Percentiles rank a stretch among this genome's conserved stretches.
These are phyloP conservation scores for Bolinopsis microptera DNA, from an alignment of 37 sponge, comb jelly and placozoan genomes.

Conservation along the genomic window DNA sequence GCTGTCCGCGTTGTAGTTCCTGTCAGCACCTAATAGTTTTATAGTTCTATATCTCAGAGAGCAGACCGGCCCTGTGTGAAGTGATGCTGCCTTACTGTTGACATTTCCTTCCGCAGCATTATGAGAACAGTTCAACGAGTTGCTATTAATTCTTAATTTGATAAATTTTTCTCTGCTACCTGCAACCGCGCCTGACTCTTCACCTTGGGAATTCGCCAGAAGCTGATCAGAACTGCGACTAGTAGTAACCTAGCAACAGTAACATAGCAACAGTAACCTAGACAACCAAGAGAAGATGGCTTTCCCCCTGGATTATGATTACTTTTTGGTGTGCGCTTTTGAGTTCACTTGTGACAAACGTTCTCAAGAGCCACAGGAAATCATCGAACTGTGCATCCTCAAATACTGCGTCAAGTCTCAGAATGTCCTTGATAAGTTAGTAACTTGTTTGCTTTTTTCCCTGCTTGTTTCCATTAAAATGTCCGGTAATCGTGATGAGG, in stretches of 20 bases:
- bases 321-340: conserved; percentile 36
- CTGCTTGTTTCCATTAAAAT: no score
- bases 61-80: neutral
- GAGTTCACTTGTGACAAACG: conserved; percentile 56
- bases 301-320: neutral
- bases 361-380: conserved; percentile 44
- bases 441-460: neutral
- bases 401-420: neutral
- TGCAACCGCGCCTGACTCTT: neutral
- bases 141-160: neutral
- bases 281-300: no score
- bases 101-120: neutral
- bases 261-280: no score
- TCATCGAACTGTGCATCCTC: conserved; percentile 42
- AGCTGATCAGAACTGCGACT: neutral
- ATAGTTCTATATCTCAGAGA: neutral
- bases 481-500: no score
- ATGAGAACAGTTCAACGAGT: no score
- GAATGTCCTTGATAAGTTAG: neutral
- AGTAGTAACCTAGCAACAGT: no score
- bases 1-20: neutral
- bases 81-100: neutral
- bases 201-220: neutral
- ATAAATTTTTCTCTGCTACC: neutral
- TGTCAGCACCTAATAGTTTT: neutral